Evolutionary conservation across 1,140 invertebrate species (phyloP).

Genomic region (Hirudo medicinalis): DNA sequence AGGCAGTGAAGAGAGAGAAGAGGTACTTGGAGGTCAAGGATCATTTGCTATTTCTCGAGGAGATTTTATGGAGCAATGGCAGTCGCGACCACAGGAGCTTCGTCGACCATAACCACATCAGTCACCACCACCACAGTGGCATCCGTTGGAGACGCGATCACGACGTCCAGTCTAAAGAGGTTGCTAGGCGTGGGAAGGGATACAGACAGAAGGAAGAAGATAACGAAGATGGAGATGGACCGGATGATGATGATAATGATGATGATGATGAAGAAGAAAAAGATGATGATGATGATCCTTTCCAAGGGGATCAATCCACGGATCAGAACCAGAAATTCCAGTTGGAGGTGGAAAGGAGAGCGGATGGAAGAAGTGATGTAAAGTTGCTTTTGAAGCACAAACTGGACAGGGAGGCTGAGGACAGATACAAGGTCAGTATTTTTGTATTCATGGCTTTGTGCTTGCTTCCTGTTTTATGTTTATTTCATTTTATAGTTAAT

Average conservation of each 20-base stretch:
- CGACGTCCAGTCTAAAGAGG: too few species aligned
- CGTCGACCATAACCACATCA: too few species aligned
- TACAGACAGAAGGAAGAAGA: too few species aligned
- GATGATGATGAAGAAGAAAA: background rate
- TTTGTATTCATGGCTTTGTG: background rate
- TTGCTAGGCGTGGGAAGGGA: too few species aligned
- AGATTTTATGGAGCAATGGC: too few species aligned
- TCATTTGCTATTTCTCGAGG: too few species aligned
- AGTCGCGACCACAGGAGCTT: too few species aligned
- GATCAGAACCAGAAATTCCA: slow-evolving; percentile 12
- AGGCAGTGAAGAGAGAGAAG: too few species aligned
- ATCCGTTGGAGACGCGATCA: too few species aligned
- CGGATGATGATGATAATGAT: background rate
- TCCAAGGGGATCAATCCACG: background rate
- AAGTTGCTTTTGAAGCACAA: slow-evolving; percentile 10
- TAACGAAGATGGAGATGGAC: background rate
- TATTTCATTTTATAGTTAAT: background rate
- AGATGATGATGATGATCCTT: background rate
- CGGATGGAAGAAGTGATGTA: slow-evolving; percentile 17
- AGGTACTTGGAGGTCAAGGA: too few species aligned
- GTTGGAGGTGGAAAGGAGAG: background rate
- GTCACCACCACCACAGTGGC: too few species aligned
- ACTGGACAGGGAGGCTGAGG: slow-evolving; percentile 18
- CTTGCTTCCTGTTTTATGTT: background rate
- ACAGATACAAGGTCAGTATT: slow-evolving; percentile 8